Evolutionary conservation across 2,888 invertebrate genomes (phyloP), one percentile per base, ranked within the genome.

Genomic region (Xestia c-nigrum): DNA sequence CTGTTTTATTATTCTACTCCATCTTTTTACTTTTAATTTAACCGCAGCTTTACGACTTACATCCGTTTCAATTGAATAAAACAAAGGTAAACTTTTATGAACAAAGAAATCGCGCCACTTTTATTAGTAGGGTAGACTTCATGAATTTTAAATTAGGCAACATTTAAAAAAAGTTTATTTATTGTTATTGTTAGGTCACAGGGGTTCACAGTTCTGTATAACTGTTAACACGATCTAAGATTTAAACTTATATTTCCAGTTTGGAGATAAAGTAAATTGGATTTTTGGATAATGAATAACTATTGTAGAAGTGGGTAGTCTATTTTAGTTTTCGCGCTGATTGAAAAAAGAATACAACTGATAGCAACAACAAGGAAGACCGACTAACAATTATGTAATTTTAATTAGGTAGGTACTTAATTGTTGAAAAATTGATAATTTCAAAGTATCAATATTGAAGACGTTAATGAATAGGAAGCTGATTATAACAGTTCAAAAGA

Each of bases 91-190:
- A 31, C 16, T 47, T 12, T 63, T 72, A 21, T 40, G 24, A 47
- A 55, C 16, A 7, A 43, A 72, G 43, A 50, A 74, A 50, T n/a
- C 38, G 38, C 38, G 59, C 59, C 55, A 40, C 4, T 72, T 61
- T 64, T 74, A 40, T n/a, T 69, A 61, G 24, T 59, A 65, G 57
- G 59, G 67, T 72, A 55, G 47, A 72, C 16, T 46, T 63, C 10
- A 47, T 59, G 52, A 70, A 74, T 67, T 70, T 78, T 47, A 47
- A 84, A 83, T 73, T 21, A 57, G 57, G 63, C 50, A 64, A 83
- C 67, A 70, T 63, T 65, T 24, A 72, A 80, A 70, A 71, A 69
- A 19, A 16, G 16, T 21, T 47, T n/a, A 14, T 61, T 24, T 40
- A 57, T 73, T 50, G 10, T 6, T 9, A 59, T 19, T 46, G 68